These are phyloP conservation scores for Mimas tiliae DNA, from an alignment of 2,888 invertebrate genomes.

Conservation along the genomic window DNA sequence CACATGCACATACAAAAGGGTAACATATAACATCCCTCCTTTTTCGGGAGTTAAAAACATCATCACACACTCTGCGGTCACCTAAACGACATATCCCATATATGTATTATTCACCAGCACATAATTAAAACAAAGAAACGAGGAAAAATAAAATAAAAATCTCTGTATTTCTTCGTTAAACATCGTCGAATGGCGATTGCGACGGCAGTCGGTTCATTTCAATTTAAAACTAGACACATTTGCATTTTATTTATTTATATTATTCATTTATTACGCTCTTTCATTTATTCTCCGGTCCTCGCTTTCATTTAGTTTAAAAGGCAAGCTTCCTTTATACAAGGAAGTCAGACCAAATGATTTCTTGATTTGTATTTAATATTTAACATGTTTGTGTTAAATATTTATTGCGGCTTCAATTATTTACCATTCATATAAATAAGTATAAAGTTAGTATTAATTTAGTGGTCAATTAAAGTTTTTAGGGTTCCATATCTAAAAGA, in stretches of 20 bases:
- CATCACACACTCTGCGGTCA: too few relatives aligned
- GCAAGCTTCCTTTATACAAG: constrained; percentile 6
- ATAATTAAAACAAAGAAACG: constrained; percentile 9
- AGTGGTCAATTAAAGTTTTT: too few relatives aligned
- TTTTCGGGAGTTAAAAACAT: too few relatives aligned
- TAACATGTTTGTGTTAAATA: too few relatives aligned
- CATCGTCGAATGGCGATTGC: constrained; percentile 17
- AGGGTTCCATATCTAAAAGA: too few relatives aligned
- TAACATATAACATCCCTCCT: too few relatives aligned
- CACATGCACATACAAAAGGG: too few relatives aligned
- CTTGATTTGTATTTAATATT: constrained; percentile 19
- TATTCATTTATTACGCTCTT: constrained; percentile 28
- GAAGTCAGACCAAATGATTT: constrained; percentile 9
- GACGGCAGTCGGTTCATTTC: constrained; percentile 24
- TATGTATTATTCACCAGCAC: not conserved
- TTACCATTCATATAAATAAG: too few relatives aligned
- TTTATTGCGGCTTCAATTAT: too few relatives aligned
- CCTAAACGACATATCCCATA: too few relatives aligned
- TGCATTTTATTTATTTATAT: constrained; percentile 29
- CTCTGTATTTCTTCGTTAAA: constrained; percentile 18
- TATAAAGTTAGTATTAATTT: too few relatives aligned
- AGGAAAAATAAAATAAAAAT: constrained; percentile 5
- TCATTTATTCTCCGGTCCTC: constrained; percentile 18
- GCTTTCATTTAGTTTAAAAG: constrained; percentile 20
- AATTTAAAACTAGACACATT: constrained; percentile 29